These are phyloP conservation scores for Erebia palarica DNA, from an alignment of 2,888 invertebrate genomes.

Conservation along the genomic window DNA sequence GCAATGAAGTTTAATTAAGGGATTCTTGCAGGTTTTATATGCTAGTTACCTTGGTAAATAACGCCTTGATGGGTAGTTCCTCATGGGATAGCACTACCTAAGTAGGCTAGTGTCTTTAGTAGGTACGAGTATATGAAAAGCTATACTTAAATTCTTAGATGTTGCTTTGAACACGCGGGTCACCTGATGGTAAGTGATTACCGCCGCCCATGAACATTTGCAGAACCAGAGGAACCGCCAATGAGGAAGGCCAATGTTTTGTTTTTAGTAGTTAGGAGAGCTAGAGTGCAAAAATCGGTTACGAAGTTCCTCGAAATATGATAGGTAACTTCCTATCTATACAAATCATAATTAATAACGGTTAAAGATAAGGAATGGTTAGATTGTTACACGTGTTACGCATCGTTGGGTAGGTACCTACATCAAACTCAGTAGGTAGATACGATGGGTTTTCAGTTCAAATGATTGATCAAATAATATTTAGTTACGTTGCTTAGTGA, in stretches of 20 bases:
- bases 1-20: not conserved
- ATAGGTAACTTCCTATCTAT: not conserved
- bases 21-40: too few relatives aligned
- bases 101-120: too few relatives aligned
- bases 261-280: not conserved
- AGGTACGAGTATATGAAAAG: too few relatives aligned
- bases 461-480: slow-evolving; percentile 27
- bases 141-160: too few relatives aligned
- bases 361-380: not conserved
- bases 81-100: too few relatives aligned
- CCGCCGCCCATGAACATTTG: too few relatives aligned
- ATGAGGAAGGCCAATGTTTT: too few relatives aligned
- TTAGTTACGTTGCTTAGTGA: slow-evolving; percentile 27
- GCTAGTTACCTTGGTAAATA: too few relatives aligned
- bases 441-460: not conserved
- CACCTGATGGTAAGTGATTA: too few relatives aligned
- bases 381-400: slow-evolving; percentile 16
- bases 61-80: too few relatives aligned
- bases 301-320: not conserved
- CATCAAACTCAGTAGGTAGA: not conserved
- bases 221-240: too few relatives aligned
- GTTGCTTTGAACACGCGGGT: too few relatives aligned
- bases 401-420: slow-evolving; percentile 1
- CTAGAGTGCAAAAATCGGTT: not conserved
- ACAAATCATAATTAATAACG: not conserved